These are phyloP conservation scores for Chlorops oryzae DNA, from an alignment of 1,140 invertebrate genomes.

Conservation along the genomic window DNA sequence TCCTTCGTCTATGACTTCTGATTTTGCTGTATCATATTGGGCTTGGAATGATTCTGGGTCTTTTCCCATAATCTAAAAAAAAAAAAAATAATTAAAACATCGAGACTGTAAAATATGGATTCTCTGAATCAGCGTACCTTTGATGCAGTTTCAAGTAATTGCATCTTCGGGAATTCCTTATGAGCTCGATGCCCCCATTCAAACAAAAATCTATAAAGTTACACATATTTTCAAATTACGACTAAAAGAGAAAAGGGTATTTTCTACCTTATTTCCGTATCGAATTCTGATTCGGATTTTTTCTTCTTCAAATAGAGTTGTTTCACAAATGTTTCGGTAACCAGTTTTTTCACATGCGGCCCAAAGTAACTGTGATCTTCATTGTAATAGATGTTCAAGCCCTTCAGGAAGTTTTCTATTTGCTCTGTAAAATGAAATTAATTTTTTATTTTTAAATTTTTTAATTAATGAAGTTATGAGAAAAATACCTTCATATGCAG, in stretches of 20 bases:
- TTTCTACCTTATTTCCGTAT: conserved; percentile 11
- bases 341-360: conserved; percentile 22
- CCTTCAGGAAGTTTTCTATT: conserved; percentile 21
- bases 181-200: conserved; percentile 12
- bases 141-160: conserved; percentile 5
- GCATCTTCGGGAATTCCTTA: conserved; percentile 10
- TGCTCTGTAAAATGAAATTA: conserved; percentile 12
- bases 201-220: conserved; percentile 8
- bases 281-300: conserved; percentile 9
- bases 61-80: too few relatives aligned
- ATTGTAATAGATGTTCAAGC: conserved; percentile 23
- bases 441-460: not conserved
- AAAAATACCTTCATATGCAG: conserved; percentile 18
- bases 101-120: too few relatives aligned
- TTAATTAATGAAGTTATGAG: not conserved
- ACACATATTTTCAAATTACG: not conserved
- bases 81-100: too few relatives aligned
- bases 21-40: too few relatives aligned
- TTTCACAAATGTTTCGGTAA: conserved; percentile 37
- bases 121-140: too few relatives aligned
- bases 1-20: too few relatives aligned
- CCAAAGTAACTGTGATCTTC: conserved; percentile 33
- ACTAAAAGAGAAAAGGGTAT: too few relatives aligned
- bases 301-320: conserved; percentile 37
- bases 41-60: too few relatives aligned